phyloP scores from a whole-genome alignment of 1,140 invertebrate genomes.

The Tetramorium parvispinum region DNA sequence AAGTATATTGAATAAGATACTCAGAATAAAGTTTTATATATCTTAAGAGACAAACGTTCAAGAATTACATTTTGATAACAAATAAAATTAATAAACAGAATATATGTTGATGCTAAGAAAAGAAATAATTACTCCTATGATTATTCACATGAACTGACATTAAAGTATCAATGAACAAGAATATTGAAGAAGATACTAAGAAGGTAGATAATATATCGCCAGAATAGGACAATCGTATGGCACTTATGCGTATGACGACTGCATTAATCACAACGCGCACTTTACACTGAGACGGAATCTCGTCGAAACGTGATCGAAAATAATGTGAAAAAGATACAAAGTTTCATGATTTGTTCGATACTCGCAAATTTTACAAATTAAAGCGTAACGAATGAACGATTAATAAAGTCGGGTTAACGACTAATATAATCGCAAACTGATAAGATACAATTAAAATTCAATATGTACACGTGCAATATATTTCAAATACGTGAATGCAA shows the following conservation, averaged over 20 bases:
- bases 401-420: conserved; percentile 1
- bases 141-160: too few relatives aligned
- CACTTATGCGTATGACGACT: background rate
- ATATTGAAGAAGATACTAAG: too few relatives aligned
- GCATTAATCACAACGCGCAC: background rate
- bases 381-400: background rate
- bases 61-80: background rate
- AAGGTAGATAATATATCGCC: background rate
- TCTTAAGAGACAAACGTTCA: background rate
- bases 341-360: background rate
- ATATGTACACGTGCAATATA: background rate
- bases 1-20: background rate
- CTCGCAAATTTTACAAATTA: background rate
- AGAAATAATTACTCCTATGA: too few relatives aligned
- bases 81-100: background rate
- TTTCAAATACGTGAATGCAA: background rate
- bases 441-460: conserved; percentile 15
- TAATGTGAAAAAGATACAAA: background rate
- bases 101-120: background rate
- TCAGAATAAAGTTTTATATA: background rate
- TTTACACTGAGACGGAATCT: background rate
- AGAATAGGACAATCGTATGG: background rate
- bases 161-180: too few relatives aligned
- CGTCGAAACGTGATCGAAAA: background rate
- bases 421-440: background rate